phyloP scores from a whole-genome alignment of 2,797 vertebrate species.

The Semotilus atromaculatus region DNA sequence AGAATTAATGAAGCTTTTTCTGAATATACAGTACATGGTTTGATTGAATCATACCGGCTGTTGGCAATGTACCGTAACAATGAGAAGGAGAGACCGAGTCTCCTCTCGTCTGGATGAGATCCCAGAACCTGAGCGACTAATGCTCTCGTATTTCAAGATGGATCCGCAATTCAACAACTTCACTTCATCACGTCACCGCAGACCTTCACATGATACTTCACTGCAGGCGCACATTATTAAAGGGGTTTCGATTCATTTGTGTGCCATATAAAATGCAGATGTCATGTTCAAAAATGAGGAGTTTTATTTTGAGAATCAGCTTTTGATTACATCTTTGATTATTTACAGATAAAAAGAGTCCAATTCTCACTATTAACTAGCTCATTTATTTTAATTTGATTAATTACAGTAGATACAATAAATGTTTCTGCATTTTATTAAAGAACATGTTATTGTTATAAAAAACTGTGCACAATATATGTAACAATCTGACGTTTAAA shows the following conservation, averaged over 20 bases:
- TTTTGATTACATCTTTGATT: no score
- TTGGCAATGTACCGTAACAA: no score
- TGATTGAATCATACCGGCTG: conserved; percentile 23
- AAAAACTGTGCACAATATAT: neutral
- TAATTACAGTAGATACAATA: neutral
- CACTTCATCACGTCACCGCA: conserved; percentile 70
- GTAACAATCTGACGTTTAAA: neutral
- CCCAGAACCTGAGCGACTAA: conserved; percentile 61
- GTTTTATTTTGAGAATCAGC: neutral
- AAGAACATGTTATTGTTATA: neutral
- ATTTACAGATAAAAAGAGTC: no score
- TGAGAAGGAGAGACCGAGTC: neutral
- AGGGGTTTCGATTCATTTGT: no score
- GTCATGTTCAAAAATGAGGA: neutral
- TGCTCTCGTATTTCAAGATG: conserved; percentile 75
- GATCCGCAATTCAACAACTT: conserved; percentile 58
- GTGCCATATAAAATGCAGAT: neutral
- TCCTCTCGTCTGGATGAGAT: conserved; percentile 31
- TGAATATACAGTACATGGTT: conserved; percentile 16
- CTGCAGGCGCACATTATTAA: neutral
- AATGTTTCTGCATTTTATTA: neutral
- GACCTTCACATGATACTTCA: neutral
- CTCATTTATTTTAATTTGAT: neutral
- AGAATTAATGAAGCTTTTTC: neutral
- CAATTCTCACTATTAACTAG: no score